Conservation (phyloP, 2,797 vertebrate species). For the Cryptoprocta ferox region DNA sequence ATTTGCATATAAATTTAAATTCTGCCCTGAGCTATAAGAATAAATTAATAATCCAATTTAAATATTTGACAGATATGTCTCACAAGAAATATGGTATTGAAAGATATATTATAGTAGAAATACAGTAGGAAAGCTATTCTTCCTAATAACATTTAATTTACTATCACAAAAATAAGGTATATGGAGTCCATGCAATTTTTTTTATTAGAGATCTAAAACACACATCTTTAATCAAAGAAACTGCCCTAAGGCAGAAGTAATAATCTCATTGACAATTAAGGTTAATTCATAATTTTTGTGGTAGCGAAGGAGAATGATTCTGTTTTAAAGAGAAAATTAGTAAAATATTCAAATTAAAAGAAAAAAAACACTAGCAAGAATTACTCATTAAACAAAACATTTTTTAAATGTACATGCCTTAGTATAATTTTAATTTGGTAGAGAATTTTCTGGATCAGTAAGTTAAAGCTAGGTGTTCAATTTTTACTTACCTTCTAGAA, state of each 20-base stretch:
- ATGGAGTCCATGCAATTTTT: neutral
- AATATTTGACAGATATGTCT: conserved; percentile 68
- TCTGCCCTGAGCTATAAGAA: conserved; percentile 52
- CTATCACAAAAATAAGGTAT: conserved; percentile 23
- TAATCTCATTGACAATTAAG: neutral
- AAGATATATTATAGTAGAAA: conserved; percentile 5
- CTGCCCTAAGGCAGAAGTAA: neutral
- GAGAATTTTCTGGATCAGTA: neutral
- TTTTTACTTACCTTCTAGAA: neutral
- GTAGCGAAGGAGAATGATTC: neutral
- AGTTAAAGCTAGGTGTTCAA: neutral
- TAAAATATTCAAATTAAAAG: neutral
- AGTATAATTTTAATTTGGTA: neutral
- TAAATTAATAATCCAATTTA: conserved; percentile 73
- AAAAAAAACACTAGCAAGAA: neutral
- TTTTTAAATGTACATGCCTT: neutral
- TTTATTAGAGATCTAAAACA: neutral
- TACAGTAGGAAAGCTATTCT: neutral
- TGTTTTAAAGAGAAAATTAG: conserved; percentile 34
- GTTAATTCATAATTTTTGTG: conserved; percentile 7
- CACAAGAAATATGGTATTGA: conserved; percentile 66
- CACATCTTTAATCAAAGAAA: conserved; percentile 29
- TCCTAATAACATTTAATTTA: conserved; percentile 63
- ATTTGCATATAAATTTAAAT: conserved; percentile 82
- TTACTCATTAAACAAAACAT: neutral